Conservation (phyloP, 2,113 vertebrate species). For the Anhinga rufa region DNA sequence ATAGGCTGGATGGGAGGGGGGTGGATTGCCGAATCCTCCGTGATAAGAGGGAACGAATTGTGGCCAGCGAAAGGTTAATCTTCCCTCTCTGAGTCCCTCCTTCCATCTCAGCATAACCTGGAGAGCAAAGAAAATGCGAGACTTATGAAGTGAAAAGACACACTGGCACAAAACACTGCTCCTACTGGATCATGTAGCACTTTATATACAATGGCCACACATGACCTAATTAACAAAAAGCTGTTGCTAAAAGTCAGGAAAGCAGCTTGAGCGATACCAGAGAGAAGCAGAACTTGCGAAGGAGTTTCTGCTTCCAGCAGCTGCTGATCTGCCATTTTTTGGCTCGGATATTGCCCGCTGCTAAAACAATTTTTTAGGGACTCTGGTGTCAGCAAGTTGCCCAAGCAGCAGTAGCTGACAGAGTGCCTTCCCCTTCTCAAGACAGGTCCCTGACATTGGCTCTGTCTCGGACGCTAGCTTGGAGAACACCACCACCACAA, state of each 20-base stretch:
- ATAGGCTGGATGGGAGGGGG: slow-evolving; percentile 23
- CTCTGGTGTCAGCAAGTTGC: background rate
- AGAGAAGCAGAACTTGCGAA: slow-evolving; percentile 28
- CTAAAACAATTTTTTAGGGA: background rate
- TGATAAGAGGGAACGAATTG: slow-evolving; percentile 31
- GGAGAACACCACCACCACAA: background rate
- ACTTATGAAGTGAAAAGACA: background rate
- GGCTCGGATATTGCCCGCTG: background rate
- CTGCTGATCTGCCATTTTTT: slow-evolving; percentile 20
- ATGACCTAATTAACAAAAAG: slow-evolving; percentile 28
- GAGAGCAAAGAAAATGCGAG: background rate
- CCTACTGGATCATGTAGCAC: background rate
- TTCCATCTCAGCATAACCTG: slow-evolving; percentile 3
- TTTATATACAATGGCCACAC: background rate
- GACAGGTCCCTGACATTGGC: background rate
- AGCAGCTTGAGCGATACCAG: background rate
- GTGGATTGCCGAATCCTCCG: background rate
- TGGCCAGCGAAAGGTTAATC: slow-evolving; percentile 43
- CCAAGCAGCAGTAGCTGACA: background rate
- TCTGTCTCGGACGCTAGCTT: background rate
- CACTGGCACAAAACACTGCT: background rate
- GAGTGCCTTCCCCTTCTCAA: background rate
- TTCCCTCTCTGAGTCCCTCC: slow-evolving; percentile 4
- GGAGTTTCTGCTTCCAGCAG: slow-evolving; percentile 39
- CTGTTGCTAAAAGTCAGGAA: background rate